These are phyloP conservation scores for Octopus bimaculoides DNA, from an alignment of 1,140 invertebrate species.

Conservation along the genomic window DNA sequence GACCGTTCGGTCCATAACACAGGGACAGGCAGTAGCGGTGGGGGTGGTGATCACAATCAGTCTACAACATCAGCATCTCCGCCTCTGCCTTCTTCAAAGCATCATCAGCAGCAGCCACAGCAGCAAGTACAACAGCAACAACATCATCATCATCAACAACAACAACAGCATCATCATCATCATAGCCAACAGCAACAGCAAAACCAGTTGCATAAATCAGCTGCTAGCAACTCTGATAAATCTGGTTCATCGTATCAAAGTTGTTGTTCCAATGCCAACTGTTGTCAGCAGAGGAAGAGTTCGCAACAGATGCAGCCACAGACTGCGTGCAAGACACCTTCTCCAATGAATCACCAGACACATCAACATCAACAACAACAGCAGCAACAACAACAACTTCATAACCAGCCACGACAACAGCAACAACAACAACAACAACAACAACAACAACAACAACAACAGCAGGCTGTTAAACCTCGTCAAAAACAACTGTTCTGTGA, in stretches of 20 bases:
- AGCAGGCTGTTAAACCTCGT: not conserved
- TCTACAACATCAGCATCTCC: not conserved
- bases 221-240: too few species aligned
- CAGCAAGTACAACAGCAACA: not conserved
- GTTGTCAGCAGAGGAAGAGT: too few species aligned
- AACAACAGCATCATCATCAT: not conserved
- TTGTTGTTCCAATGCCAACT: too few species aligned
- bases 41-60: not conserved
- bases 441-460: constrained; percentile 9
- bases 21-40: too few species aligned
- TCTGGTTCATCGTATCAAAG: too few species aligned
- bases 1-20: too few species aligned
- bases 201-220: too few species aligned
- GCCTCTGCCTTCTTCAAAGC: not conserved
- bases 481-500: constrained; percentile 23
- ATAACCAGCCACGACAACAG: not conserved
- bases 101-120: not conserved
- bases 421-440: constrained; percentile 10
- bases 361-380: not conserved
- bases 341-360: too few species aligned
- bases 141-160: not conserved
- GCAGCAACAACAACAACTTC: not conserved
- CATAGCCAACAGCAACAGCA: not conserved
- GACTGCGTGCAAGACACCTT: too few species aligned
- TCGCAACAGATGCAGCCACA: too few species aligned